A percentile compares a stretch with the other conserved stretches of the same genome.
Evolutionary conservation across 2,113 vertebrate species (phyloP).

Genomic region (Rhagologus leucostigma): DNA sequence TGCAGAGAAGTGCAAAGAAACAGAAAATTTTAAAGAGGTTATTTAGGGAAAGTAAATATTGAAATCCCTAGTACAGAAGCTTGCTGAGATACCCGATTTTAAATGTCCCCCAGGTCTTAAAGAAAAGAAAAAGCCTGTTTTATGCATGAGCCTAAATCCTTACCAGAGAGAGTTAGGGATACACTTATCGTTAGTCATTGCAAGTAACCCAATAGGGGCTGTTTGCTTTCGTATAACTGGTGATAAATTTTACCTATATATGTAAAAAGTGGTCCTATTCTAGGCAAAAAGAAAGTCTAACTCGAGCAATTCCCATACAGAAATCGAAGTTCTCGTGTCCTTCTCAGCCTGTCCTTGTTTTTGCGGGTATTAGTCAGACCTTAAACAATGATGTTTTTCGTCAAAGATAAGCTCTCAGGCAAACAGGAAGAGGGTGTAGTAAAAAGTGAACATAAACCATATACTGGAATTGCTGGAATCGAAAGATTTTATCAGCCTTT

Average conservation of each 20-base stretch:
- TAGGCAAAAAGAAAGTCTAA: neutral
- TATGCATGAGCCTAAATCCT: neutral
- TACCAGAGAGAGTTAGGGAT: neutral
- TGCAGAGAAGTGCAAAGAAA: neutral
- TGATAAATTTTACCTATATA: neutral
- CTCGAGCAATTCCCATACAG: neutral
- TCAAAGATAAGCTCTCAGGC: slow-evolving; percentile 18
- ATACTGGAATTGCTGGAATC: neutral
- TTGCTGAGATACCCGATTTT: neutral
- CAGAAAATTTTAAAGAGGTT: neutral
- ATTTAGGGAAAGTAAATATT: neutral
- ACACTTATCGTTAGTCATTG: neutral
- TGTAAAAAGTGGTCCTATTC: neutral
- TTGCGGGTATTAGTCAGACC: neutral
- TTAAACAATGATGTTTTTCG: slow-evolving; percentile 45
- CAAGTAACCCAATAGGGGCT: neutral
- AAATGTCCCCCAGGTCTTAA: neutral
- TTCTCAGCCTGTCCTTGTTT: neutral
- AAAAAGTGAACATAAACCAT: slow-evolving; percentile 25
- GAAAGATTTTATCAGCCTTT: slow-evolving; percentile 15
- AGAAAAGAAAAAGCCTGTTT: neutral
- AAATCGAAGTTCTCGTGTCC: neutral
- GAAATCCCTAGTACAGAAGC: neutral
- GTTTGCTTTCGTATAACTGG: neutral
- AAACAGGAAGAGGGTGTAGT: slow-evolving; percentile 48